These are phyloP conservation scores for Leucophenga maculata DNA, from an alignment of 2,888 invertebrate genomes.

Conservation along the genomic window DNA sequence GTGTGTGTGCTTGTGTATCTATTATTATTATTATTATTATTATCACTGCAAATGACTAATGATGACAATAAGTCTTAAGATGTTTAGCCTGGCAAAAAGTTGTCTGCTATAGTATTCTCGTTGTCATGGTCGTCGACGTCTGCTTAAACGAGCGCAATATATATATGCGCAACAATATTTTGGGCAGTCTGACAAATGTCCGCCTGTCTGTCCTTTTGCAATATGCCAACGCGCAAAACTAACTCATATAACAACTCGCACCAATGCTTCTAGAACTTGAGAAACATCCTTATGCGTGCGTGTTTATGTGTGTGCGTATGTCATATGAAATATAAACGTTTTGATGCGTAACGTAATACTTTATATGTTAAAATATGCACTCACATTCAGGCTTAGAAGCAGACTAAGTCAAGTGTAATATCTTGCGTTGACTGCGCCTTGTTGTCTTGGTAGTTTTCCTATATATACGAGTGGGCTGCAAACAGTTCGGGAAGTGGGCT, in stretches of 20 bases:
- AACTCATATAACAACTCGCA: background rate
- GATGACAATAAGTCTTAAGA: slow-evolving; percentile 46
- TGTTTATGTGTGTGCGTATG: background rate
- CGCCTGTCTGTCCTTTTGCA: background rate
- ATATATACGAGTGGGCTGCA: too few species aligned
- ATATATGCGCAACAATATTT: background rate
- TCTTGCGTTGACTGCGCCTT: background rate
- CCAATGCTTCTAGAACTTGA: background rate
- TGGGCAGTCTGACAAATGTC: background rate
- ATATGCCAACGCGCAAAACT: too few species aligned
- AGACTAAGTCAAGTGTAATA: background rate
- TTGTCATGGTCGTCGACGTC: too few species aligned
- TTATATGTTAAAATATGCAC: slow-evolving; percentile 46
- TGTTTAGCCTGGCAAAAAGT: slow-evolving; percentile 25
- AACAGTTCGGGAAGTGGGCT: too few species aligned
- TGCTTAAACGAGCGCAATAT: background rate
- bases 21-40: background rate
- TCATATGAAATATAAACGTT: slow-evolving; percentile 5
- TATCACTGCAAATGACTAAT: slow-evolving; percentile 57
- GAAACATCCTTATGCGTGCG: slow-evolving; percentile 10
- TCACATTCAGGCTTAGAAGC: background rate
- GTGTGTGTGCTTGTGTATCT: background rate
- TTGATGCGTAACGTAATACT: slow-evolving; percentile 55
- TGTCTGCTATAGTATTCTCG: background rate
- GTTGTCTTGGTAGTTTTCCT: background rate